Evolutionary conservation across 2,113 vertebrate species (phyloP).

Genomic region (Nanorana parkeri): DNA sequence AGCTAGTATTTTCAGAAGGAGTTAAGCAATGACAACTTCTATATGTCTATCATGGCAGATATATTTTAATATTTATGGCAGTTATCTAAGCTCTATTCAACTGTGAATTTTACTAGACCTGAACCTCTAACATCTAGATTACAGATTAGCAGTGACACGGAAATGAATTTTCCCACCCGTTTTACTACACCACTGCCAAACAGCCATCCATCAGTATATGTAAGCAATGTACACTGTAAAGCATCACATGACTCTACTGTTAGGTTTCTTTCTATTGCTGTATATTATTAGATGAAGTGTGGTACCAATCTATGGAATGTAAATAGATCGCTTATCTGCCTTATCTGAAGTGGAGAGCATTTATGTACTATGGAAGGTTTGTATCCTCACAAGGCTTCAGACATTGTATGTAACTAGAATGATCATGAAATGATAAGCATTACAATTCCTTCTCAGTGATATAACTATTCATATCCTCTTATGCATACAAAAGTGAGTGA

Average conservation of each 20-base stretch:
- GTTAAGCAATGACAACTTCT: too few species aligned
- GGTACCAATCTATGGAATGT: slow-evolving; percentile 3
- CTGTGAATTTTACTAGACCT: slow-evolving; percentile 8
- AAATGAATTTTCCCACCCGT: slow-evolving; percentile 21
- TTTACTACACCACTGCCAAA: slow-evolving; percentile 12
- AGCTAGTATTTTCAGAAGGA: too few species aligned
- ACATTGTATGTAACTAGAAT: slow-evolving; percentile 29
- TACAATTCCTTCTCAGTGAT: background rate
- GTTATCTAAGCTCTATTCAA: background rate
- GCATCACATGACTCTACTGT: slow-evolving; percentile 10
- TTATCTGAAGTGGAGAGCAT: slow-evolving; percentile 32
- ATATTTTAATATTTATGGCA: background rate
- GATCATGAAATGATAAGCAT: slow-evolving; percentile 18
- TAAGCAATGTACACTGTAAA: background rate
- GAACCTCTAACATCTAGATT: slow-evolving; percentile 12
- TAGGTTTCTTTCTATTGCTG: slow-evolving; percentile 20
- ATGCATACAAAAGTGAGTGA: background rate
- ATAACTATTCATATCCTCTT: slow-evolving; percentile 1
- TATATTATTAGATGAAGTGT: slow-evolving; percentile 22
- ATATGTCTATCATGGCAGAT: too few species aligned
- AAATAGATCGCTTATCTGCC: slow-evolving; percentile 6
- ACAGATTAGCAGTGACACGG: slow-evolving; percentile 15
- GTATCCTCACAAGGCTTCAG: slow-evolving; percentile 5
- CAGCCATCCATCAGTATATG: background rate
- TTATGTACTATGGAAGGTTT: slow-evolving; percentile 23